Base-by-base conservation (phyloP, 2,113 vertebrate species). In the Cyprinodon variegatus region DNA sequence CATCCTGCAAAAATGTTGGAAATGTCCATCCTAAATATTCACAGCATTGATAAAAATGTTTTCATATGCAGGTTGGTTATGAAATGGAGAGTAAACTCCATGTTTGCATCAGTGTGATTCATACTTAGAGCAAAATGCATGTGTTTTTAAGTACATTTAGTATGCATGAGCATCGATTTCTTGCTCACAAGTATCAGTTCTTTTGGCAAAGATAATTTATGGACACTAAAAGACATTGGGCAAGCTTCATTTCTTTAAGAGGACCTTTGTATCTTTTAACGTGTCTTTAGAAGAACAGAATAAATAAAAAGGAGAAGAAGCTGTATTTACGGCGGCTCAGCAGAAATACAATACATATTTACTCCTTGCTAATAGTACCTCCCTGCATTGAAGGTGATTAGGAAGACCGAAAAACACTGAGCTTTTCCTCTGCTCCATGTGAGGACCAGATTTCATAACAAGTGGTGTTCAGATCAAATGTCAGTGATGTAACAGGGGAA, bases 401-500 rank as follows among this genome's bases (percentile, higher is more conserved):
- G 66, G 61, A 61, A 45, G 53, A 72, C 43, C 13, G 17, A 1
- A 37, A 77, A 59, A 73, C 67, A 72, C 39, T 73, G 37, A 77
- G 79, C 65, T 43, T 67, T 79, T 63, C 46, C 41, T 70, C 22
- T 20, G 2, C 59, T 46, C 38, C 82, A 60, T 62, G 68, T 63
- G 64, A 81, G 68, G 45, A 59, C 82, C 77, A 84, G 63, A 83
- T 71, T 78, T 86, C 76, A 77, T 81, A 81, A 85, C 74, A 73
- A 66, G 76, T 61, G 68, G 66, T 71, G 29, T 29, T 29, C 29
- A 29, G 29, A 29, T 29, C 29, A 29, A 29, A 29, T 29, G 29
- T 29, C 29, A 29, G 29, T 29, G 29, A 29, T 29, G 29, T 29
- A 29, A 29, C 29, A 29, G 29, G 29, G 29, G 29, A 29, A 29